Conservation (phyloP, 2,888 invertebrate genomes). For the Meteorus cinctellus region DNA sequence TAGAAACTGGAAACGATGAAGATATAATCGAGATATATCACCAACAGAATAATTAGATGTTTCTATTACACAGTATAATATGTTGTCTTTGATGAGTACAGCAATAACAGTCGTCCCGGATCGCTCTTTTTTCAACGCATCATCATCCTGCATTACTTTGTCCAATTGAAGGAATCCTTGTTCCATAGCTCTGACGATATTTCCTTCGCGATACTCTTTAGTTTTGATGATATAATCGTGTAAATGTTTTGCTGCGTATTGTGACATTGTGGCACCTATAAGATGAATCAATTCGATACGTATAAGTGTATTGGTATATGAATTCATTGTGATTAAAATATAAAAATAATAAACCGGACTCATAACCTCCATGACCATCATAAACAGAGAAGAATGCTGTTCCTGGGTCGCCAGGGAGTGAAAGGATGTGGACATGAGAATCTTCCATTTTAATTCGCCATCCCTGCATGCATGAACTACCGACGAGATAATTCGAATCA, state of each 20-base stretch:
- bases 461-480: constrained; percentile 99
- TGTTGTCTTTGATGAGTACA: constrained; percentile 87
- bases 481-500: constrained; percentile 84
- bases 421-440: constrained; percentile 96
- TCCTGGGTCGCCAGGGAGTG: constrained; percentile 92
- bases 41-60: constrained; percentile 14
- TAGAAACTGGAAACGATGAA: background rate
- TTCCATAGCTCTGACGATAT: constrained; percentile 88
- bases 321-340: background rate
- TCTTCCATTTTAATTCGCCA: constrained; percentile 99
- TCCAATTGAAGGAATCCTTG: constrained; percentile 94
- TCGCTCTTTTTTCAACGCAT: constrained; percentile 90
- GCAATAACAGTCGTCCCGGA: constrained; percentile 96
- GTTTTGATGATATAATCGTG: constrained; percentile 92
- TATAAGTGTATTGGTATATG: background rate
- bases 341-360: too few relatives aligned
- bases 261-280: constrained; percentile 88
- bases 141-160: constrained; percentile 92
- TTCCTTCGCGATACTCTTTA: constrained; percentile 87
- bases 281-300: background rate
- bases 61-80: constrained; percentile 86
- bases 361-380: constrained; percentile 91
- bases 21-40: background rate
- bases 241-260: constrained; percentile 95
- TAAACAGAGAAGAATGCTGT: constrained; percentile 98